Conservation (phyloP, 2,888 invertebrate species). For the Xylota sylvarum region DNA sequence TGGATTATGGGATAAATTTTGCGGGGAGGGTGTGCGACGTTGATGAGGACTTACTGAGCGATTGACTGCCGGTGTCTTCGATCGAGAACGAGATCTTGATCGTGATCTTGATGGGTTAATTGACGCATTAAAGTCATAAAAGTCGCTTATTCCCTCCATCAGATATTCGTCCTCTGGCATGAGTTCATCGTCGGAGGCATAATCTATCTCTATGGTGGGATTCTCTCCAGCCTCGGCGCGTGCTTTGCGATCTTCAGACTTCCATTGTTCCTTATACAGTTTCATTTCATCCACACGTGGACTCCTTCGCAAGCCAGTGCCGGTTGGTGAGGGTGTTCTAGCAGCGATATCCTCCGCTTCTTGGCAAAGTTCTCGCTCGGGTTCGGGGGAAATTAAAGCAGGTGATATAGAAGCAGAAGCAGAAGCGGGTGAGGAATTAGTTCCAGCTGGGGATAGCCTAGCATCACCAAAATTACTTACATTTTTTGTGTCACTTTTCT, state of each 20-base stretch:
- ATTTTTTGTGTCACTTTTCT: conserved; percentile 69
- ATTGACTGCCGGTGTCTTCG: conserved; percentile 54
- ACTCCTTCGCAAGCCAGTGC: conserved; percentile 81
- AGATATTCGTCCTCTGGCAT: conserved; percentile 82
- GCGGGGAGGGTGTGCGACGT: conserved; percentile 78
- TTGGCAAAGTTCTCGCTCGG: conserved; percentile 79
- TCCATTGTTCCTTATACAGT: conserved; percentile 82
- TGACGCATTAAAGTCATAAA: conserved; percentile 84
- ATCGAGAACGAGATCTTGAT: conserved; percentile 79
- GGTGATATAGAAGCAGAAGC: conserved; percentile 76
- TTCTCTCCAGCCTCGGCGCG: conserved; percentile 56
- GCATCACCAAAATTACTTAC: conserved; percentile 73
- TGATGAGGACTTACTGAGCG: conserved; percentile 72
- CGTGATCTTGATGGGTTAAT: conserved; percentile 81
- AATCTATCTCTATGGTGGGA: conserved; percentile 78
- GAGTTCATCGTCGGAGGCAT: conserved; percentile 80
- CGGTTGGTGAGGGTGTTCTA: conserved; percentile 65
- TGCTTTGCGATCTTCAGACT: conserved; percentile 34
- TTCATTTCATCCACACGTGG: conserved; percentile 83
- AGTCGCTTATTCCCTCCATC: conserved; percentile 83
- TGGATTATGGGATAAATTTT: conserved; percentile 79
- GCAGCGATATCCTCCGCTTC: conserved; percentile 78
- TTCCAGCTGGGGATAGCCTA: conserved; percentile 78
- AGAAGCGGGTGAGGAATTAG: conserved; percentile 69
- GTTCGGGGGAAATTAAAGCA: conserved; percentile 78